phyloP scores from a whole-genome alignment of 2,797 vertebrate species.

The Acrossocheilus wenchowensis region DNA sequence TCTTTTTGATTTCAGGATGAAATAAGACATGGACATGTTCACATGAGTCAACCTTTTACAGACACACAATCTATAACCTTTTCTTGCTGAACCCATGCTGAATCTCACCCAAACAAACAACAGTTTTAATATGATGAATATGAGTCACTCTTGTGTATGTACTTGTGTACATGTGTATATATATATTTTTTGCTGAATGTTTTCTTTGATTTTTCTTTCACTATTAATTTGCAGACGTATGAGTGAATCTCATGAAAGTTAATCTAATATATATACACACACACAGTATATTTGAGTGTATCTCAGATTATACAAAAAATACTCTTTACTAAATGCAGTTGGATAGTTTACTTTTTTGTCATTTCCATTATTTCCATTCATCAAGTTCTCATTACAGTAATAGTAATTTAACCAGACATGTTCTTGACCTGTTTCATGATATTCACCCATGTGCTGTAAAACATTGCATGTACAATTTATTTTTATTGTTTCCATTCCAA shows the following conservation, averaged over 20 bases:
- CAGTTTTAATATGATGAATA: neutral
- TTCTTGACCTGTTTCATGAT: neutral
- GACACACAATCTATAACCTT: neutral
- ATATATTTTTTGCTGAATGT: neutral
- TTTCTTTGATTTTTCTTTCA: neutral
- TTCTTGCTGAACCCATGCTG: constrained; percentile 16
- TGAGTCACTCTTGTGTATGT: neutral
- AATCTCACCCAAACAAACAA: constrained; percentile 29
- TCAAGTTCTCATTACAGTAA: too few relatives aligned
- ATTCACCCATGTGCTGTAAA: neutral
- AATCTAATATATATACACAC: neutral
- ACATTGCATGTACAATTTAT: neutral
- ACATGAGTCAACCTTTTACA: neutral
- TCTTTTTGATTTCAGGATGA: neutral
- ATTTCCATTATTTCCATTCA: too few relatives aligned
- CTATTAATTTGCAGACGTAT: neutral
- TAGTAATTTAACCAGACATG: neutral
- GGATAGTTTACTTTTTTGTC: too few relatives aligned
- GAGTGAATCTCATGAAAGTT: neutral
- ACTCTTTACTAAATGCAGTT: too few relatives aligned
- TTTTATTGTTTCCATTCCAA: neutral
- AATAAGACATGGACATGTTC: neutral
- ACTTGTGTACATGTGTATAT: too few relatives aligned
- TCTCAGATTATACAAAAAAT: too few relatives aligned
- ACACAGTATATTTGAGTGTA: too few relatives aligned